Evolutionary conservation across 1,140 invertebrate genomes (phyloP).

Genomic region (Drosophila baimaii): DNA sequence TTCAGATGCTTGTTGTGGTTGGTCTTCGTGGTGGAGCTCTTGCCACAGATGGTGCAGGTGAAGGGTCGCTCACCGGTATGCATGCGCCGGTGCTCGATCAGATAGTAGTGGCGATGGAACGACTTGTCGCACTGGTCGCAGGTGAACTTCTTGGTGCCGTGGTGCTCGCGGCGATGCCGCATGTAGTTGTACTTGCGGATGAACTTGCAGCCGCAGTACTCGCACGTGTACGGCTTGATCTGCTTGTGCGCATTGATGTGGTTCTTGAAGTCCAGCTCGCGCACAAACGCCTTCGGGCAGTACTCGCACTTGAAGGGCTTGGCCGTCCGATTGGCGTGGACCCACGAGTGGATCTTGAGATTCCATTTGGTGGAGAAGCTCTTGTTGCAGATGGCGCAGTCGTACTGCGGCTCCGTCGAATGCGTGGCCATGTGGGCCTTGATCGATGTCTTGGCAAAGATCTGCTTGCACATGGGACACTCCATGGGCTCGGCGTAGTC

Average conservation of each 20-base stretch:
- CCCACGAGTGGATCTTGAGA: constrained; percentile 94
- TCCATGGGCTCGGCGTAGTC: constrained; percentile 90
- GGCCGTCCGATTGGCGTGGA: constrained; percentile 91
- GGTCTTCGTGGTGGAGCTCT: constrained; percentile 93
- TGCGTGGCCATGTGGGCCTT: constrained; percentile 91
- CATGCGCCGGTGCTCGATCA: constrained; percentile 93
- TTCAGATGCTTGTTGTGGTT: constrained; percentile 95
- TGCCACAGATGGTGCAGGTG: constrained; percentile 93
- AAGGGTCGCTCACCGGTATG: constrained; percentile 93
- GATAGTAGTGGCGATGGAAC: constrained; percentile 94
- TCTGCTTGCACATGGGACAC: constrained; percentile 91
- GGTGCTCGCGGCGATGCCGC: constrained; percentile 95
- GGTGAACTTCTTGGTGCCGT: constrained; percentile 93
- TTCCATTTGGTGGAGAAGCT: constrained; percentile 95
- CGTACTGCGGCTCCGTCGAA: constrained; percentile 89
- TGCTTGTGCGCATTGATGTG: constrained; percentile 94
- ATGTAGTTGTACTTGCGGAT: constrained; percentile 96
- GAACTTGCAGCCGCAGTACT: constrained; percentile 96
- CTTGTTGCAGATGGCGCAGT: constrained; percentile 93
- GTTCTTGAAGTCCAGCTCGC: constrained; percentile 91
- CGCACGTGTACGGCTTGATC: constrained; percentile 93
- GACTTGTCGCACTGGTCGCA: constrained; percentile 94
- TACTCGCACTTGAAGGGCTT: constrained; percentile 94
- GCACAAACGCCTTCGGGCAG: constrained; percentile 92
- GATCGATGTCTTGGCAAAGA: constrained; percentile 91